A percentile compares a stretch with the other conserved stretches of the same genome.
Conservation (phyloP, 2,888 invertebrate species). For the Cyaniris semiargus region DNA sequence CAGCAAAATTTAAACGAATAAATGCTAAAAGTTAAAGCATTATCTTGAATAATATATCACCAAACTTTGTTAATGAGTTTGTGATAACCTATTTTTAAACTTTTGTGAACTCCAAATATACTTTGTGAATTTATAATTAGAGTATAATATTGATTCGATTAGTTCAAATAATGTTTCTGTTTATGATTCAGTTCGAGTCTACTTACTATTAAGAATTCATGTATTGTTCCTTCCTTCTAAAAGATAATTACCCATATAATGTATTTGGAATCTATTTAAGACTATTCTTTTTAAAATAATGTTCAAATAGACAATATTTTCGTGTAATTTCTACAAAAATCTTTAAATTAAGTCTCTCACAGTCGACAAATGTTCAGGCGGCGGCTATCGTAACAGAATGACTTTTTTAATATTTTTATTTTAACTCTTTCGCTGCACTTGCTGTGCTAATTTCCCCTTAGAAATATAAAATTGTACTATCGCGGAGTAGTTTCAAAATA, state of each 20-base stretch:
- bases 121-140: not conserved
- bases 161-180: not conserved
- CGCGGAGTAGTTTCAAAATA: slow-evolving; percentile 46
- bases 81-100: slow-evolving; percentile 28
- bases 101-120: slow-evolving; percentile 3
- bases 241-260: no score
- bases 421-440: slow-evolving; percentile 40
- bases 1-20: not conserved
- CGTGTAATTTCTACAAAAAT: not conserved
- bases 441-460: slow-evolving; percentile 48
- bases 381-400: slow-evolving; percentile 1
- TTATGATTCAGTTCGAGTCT: not conserved
- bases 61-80: slow-evolving; percentile 24
- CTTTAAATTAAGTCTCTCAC: not conserved
- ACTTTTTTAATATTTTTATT: slow-evolving; percentile 36
- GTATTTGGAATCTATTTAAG: no score
- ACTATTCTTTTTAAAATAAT: not conserved
- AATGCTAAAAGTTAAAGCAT: slow-evolving; percentile 18
- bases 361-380: slow-evolving; percentile 6
- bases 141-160: not conserved
- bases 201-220: not conserved
- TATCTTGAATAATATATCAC: slow-evolving; percentile 29
- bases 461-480: slow-evolving; percentile 44
- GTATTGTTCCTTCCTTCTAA: no score
- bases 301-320: not conserved